Percentiles rank a stretch among this genome's conserved stretches.
These are phyloP conservation scores for Hylaea fasciaria DNA, from an alignment of 2,888 invertebrate species.

Conservation along the genomic window DNA sequence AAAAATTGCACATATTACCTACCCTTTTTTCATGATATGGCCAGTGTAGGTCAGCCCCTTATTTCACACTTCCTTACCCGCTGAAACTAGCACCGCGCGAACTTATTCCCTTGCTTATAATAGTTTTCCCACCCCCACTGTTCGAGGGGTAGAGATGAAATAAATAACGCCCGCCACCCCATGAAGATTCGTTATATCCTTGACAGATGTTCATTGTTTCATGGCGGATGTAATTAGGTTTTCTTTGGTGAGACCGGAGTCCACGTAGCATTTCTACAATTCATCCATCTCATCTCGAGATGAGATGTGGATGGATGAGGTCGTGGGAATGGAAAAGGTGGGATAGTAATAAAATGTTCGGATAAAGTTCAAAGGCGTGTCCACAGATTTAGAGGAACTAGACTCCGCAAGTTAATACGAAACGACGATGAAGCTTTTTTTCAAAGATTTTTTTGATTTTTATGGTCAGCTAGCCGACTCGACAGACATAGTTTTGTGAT, in stretches of 20 bases:
- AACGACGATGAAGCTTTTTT: too few relatives aligned
- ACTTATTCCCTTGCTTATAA: conserved; percentile 59
- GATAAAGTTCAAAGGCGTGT: too few relatives aligned
- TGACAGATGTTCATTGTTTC: conserved; percentile 50
- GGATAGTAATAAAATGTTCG: neutral
- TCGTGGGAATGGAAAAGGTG: conserved; percentile 19
- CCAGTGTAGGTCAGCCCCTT: conserved; percentile 4
- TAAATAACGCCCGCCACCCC: conserved; percentile 32
- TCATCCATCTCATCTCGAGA: conserved; percentile 25
- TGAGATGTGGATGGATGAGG: conserved; percentile 24
- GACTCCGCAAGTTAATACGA: too few relatives aligned
- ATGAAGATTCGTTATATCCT: conserved; percentile 51
- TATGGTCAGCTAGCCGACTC: too few relatives aligned
- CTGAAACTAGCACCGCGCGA: conserved; percentile 33
- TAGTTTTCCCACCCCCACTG: conserved; percentile 68
- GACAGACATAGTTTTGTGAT: too few relatives aligned
- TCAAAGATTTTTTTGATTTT: too few relatives aligned
- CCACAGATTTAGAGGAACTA: too few relatives aligned
- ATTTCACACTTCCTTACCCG: conserved; percentile 33
- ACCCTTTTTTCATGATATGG: conserved; percentile 5
- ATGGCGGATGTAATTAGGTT: conserved; percentile 53
- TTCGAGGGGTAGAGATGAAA: conserved; percentile 50
- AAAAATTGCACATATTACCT: neutral
- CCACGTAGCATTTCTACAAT: too few relatives aligned
- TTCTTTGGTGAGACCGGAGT: too few relatives aligned